These are phyloP conservation scores for Australoheros facetus DNA, from an alignment of 2,797 vertebrate species.

Conservation along the genomic window DNA sequence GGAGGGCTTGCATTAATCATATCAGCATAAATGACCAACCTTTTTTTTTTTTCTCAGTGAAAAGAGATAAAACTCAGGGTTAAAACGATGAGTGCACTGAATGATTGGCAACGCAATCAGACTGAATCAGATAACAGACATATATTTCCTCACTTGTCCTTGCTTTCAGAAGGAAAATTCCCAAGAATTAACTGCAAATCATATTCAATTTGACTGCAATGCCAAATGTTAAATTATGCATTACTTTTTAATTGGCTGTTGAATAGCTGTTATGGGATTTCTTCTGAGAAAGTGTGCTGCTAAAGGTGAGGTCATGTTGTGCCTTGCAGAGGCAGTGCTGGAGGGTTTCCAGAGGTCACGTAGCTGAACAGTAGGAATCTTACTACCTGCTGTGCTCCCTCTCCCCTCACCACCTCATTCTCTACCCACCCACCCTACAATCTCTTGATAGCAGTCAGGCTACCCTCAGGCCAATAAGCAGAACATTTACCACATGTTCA, in stretches of 20 bases:
- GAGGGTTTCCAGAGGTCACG: constrained; percentile 68
- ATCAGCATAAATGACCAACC: constrained; percentile 23
- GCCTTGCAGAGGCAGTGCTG: constrained; percentile 47
- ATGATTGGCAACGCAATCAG: background rate
- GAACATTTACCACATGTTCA: constrained; percentile 63
- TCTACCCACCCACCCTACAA: constrained; percentile 8
- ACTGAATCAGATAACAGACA: constrained; percentile 31
- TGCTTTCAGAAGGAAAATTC: constrained; percentile 47
- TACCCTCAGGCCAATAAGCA: constrained; percentile 64
- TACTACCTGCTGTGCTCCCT: constrained; percentile 53
- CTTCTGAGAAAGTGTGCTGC: constrained; percentile 60
- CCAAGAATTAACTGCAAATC: constrained; percentile 65
- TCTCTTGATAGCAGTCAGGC: constrained; percentile 61
- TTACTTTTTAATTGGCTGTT: constrained; percentile 81
- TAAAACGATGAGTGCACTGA: background rate
- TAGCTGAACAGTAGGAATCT: constrained; percentile 50
- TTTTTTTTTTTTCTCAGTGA: background rate
- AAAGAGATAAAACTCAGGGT: constrained; percentile 1
- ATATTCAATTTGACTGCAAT: constrained; percentile 68
- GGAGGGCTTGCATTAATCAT: constrained; percentile 54
- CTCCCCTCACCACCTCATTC: constrained; percentile 27
- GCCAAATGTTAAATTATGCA: constrained; percentile 83
- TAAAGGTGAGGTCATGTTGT: constrained; percentile 69
- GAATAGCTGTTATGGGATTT: constrained; percentile 61
- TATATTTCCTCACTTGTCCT: constrained; percentile 12